Conservation (phyloP, 2,113 vertebrate genomes). For the Catagonus wagneri region DNA sequence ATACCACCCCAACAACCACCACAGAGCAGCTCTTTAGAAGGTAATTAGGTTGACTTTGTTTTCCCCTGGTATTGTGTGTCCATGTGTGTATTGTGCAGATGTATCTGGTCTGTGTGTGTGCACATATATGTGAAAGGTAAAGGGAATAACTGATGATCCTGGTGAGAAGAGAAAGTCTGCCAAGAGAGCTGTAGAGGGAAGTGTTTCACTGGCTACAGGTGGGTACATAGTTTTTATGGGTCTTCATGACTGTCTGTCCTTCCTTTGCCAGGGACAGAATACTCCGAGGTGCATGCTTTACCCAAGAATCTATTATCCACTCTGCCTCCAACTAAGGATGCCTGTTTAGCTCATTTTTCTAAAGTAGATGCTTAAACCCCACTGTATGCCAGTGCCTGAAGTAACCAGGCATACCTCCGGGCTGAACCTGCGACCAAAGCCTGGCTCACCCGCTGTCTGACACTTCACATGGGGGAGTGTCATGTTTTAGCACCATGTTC, state of each 20-base stretch:
- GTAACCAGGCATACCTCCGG: rapidly evolving
- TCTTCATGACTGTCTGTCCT: rapidly evolving
- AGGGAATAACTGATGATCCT: neutral
- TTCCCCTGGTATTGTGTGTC: neutral
- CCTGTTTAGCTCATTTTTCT: neutral
- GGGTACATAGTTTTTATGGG: neutral
- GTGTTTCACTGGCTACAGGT: neutral
- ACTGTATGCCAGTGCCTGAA: neutral
- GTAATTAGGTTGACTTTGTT: neutral
- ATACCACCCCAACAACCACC: neutral
- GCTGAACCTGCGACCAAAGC: neutral
- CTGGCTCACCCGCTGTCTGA: neutral
- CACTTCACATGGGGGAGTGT: neutral
- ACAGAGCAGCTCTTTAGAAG: neutral
- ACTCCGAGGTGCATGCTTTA: neutral
- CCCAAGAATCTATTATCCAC: neutral
- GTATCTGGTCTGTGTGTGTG: neutral
- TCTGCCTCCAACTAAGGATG: neutral
- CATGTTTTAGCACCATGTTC: neutral
- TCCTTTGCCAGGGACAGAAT: too few species aligned
- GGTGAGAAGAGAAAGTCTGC: neutral
- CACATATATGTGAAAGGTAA: neutral
- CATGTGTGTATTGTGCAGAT: too few species aligned
- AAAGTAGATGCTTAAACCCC: neutral
- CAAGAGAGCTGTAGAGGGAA: neutral